Conservation (phyloP, 2,888 invertebrate genomes). For the Ennomos erosarius region DNA sequence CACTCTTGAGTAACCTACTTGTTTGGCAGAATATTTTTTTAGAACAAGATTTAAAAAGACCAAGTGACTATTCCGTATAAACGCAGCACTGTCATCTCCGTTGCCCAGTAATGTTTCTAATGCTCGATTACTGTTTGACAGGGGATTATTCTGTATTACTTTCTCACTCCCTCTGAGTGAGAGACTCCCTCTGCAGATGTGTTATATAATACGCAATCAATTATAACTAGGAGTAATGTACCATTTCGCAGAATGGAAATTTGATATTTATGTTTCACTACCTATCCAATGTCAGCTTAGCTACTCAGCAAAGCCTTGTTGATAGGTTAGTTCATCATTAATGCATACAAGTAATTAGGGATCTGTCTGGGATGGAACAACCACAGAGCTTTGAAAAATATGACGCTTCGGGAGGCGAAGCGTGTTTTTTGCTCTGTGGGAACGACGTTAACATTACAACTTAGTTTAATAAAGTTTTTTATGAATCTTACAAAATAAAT, state of each 20-base stretch:
- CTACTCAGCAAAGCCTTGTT: too few species aligned
- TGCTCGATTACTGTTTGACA: constrained; percentile 38
- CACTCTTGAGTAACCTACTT: constrained; percentile 35
- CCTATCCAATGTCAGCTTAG: constrained; percentile 7
- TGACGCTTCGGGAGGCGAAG: too few species aligned
- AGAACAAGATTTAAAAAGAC: constrained; percentile 1
- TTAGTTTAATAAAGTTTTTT: too few species aligned
- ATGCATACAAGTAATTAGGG: too few species aligned
- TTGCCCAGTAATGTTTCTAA: constrained; percentile 29
- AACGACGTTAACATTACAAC: too few species aligned
- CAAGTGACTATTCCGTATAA: constrained; percentile 8
- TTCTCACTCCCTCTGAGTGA: constrained; percentile 22
- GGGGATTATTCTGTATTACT: constrained; percentile 31
- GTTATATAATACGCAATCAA: constrained; percentile 36
- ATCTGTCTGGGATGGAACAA: too few species aligned
- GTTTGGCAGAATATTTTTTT: constrained; percentile 36
- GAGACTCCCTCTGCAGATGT: constrained; percentile 20
- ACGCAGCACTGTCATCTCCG: constrained; percentile 1
- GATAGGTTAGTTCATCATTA: too few species aligned
- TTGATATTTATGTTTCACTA: constrained; percentile 29
- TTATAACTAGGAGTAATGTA: constrained; percentile 32
- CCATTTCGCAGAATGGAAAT: constrained; percentile 34
- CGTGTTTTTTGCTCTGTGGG: too few species aligned
- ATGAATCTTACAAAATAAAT: too few species aligned
- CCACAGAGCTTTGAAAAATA: too few species aligned